These are phyloP conservation scores for Drosophila fungiperda DNA, from an alignment of 2,888 invertebrate genomes.

Conservation along the genomic window DNA sequence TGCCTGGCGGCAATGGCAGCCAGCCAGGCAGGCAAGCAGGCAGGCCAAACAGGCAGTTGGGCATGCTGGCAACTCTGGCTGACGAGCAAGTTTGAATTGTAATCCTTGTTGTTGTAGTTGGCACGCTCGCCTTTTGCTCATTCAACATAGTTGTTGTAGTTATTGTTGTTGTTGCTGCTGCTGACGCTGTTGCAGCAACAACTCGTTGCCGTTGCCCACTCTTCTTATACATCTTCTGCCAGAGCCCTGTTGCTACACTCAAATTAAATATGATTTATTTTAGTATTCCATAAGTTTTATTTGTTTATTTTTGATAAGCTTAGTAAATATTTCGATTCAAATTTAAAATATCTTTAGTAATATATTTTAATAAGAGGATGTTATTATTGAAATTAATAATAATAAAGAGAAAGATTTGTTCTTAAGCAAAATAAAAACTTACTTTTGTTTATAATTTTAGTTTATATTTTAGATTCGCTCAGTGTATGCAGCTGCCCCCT, in stretches of 20 bases:
- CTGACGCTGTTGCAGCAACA: constrained; percentile 47
- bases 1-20: constrained; percentile 58
- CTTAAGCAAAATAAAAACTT: neutral
- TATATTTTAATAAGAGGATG: neutral
- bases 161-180: constrained; percentile 26
- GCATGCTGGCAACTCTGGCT: constrained; percentile 56
- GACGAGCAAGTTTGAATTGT: constrained; percentile 79
- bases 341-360: neutral
- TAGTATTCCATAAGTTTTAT: neutral
- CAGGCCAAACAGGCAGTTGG: constrained; percentile 18
- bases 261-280: constrained; percentile 3
- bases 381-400: no score
- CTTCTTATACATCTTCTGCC: neutral
- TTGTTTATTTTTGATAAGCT: neutral
- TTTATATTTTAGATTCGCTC: neutral
- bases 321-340: neutral
- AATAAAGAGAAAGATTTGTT: neutral
- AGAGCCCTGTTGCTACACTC: constrained; percentile 13
- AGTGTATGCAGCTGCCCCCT: constrained; percentile 12
- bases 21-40: constrained; percentile 57
- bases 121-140: constrained; percentile 67
- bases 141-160: constrained; percentile 28
- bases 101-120: constrained; percentile 78
- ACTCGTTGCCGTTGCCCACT: constrained; percentile 39
- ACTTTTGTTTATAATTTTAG: neutral